A percentile compares a stretch with the other conserved stretches of the same genome.
phyloP scores from a whole-genome alignment of 1,140 invertebrate genomes.

The Trissolcus basalis region DNA sequence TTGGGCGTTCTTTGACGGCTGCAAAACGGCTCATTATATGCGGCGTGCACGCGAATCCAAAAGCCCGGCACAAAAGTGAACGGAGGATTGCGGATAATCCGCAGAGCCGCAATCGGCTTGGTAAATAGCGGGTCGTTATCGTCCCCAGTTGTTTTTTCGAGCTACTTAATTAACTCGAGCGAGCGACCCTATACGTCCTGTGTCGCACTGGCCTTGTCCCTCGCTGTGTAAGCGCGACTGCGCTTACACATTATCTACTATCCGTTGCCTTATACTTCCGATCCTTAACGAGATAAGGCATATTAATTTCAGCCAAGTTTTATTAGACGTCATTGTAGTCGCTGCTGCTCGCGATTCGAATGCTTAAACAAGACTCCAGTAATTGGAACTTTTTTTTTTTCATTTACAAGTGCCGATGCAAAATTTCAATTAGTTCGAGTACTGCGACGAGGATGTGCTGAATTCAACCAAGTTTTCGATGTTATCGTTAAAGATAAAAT shows the following conservation, averaged over 20 bases:
- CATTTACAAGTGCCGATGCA: slow-evolving; percentile 3
- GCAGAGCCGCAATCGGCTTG: slow-evolving; percentile 29
- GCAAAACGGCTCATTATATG: slow-evolving; percentile 23
- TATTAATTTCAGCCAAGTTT: slow-evolving; percentile 45
- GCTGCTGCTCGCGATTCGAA: slow-evolving; percentile 23
- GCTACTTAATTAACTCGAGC: slow-evolving; percentile 50
- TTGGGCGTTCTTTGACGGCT: slow-evolving; percentile 9
- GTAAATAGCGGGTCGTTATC: slow-evolving; percentile 51
- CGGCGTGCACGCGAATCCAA: slow-evolving; percentile 17
- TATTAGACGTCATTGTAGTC: slow-evolving; percentile 45
- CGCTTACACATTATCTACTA: slow-evolving; percentile 27
- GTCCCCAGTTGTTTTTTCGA: slow-evolving; percentile 31
- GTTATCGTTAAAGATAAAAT: slow-evolving; percentile 21
- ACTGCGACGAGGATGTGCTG: not conserved
- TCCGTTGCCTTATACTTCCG: slow-evolving; percentile 23
- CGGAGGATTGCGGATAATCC: slow-evolving; percentile 29
- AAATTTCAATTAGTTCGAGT: slow-evolving; percentile 35
- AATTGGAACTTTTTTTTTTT: slow-evolving; percentile 25
- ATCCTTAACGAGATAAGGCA: slow-evolving; percentile 39
- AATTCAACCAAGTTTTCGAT: not conserved
- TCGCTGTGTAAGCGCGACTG: slow-evolving; percentile 1
- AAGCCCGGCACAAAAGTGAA: slow-evolving; percentile 18
- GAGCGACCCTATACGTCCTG: slow-evolving; percentile 12
- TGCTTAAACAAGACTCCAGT: slow-evolving; percentile 8
- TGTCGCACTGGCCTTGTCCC: slow-evolving; percentile 26